Evolutionary conservation across 2,888 invertebrate species (phyloP), one percentile per base, ranked within the genome.

Genomic region (Tinea pellionella): DNA sequence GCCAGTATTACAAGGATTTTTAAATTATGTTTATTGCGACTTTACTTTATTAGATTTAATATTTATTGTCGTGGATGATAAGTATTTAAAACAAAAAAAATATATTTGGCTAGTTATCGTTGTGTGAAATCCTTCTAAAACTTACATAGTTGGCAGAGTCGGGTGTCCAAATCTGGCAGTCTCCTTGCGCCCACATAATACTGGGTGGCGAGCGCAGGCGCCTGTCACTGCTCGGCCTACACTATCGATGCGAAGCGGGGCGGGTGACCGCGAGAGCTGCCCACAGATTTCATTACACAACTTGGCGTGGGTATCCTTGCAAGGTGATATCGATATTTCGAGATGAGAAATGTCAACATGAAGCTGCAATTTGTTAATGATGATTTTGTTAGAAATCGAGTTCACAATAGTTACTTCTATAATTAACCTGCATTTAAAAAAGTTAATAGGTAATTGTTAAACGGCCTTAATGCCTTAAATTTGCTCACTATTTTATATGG

Each of bases 231-330:
- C 55, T 12, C 57, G 57, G 29, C 16, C 32, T 30, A 19, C 32
- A 32, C 32, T 16, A 11, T 13, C 24, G 24, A 4, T 6, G 32
- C 57, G 30, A 32, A 11, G 1, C 24, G 24, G 12, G 11, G 32
- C 57, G 30, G 57, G 57, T 16, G 57, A 57, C 57, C 57, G 57
- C 57, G 32, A 55, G 55, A 57, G 32, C 57, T 32, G 30, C 57
- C 57, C 32, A 57, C 57, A 15, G 57, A 30, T 13, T n/a, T 55
- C 55, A 24, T 57, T 57, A 57, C 57, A 57, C 57, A 57, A 57
- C 32, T 12, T 11, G 9, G 57, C 32, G 57, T 57, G 57, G 57
- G 57, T 13, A 24, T 57, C 57, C 57, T 32, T 13, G 57, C 57
- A 57, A 57, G 57, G 57, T 57, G 57, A 57, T 57, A 32, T 32